Conservation (phyloP, 1,140 invertebrate genomes). For the Cotesia glomerata region DNA sequence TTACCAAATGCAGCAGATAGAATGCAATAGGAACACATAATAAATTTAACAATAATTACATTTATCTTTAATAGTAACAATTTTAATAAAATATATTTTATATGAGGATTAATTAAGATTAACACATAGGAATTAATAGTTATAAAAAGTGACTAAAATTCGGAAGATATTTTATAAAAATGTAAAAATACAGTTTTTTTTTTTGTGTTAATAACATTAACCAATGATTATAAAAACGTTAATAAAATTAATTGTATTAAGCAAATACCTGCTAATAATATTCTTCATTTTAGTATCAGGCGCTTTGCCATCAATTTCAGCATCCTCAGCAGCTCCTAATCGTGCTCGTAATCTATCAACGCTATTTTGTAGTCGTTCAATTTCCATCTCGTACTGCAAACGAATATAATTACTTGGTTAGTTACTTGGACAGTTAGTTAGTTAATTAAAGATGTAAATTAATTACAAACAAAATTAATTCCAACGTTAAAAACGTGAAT, state of each 20-base stretch:
- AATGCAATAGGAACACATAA: constrained; percentile 63
- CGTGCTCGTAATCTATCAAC: constrained; percentile 73
- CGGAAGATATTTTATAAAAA: constrained; percentile 2
- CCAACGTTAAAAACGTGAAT: background rate
- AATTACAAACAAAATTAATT: background rate
- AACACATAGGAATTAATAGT: background rate
- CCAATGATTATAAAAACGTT: background rate
- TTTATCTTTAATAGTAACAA: background rate
- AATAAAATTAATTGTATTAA: constrained; percentile 34
- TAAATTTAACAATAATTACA: constrained; percentile 52
- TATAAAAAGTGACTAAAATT: background rate
- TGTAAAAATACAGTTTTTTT: background rate
- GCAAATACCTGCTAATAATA: constrained; percentile 75
- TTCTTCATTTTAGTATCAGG: constrained; percentile 79
- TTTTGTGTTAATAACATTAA: background rate
- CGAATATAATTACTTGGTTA: constrained; percentile 53
- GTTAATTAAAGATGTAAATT: constrained; percentile 2
- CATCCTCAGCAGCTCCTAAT: constrained; percentile 59
- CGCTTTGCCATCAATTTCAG: constrained; percentile 64
- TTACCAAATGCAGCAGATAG: constrained; percentile 64
- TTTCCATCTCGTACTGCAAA: constrained; percentile 75
- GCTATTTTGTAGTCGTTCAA: constrained; percentile 77
- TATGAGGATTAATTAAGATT: background rate
- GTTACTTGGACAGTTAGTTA: constrained; percentile 45
- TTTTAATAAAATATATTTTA: background rate